These are phyloP conservation scores for Sicus ferrugineus DNA, from an alignment of 2,888 invertebrate genomes.

Conservation along the genomic window DNA sequence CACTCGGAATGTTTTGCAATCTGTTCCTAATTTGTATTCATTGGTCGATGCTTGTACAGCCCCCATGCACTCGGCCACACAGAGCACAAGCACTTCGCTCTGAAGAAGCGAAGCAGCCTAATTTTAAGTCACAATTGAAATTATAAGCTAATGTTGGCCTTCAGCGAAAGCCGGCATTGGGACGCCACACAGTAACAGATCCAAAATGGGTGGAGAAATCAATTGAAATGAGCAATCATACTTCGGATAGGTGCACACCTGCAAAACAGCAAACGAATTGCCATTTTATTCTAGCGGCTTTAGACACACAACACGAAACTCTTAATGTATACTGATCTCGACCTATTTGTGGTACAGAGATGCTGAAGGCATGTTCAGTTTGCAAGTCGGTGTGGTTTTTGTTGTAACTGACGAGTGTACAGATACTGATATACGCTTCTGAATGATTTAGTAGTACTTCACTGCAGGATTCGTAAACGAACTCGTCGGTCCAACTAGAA, in stretches of 20 bases:
- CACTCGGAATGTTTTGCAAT: slow-evolving; percentile 5
- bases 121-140: slow-evolving; percentile 30
- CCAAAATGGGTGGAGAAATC: slow-evolving; percentile 65
- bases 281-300: slow-evolving; percentile 21
- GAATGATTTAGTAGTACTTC: no score
- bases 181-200: slow-evolving; percentile 30
- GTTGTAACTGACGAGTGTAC: no score
- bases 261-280: background rate
- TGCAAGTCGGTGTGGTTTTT: slow-evolving; percentile 5
- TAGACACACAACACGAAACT: background rate
- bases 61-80: slow-evolving; percentile 9
- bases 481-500: no score
- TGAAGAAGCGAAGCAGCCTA: slow-evolving; percentile 13
- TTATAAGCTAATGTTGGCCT: slow-evolving; percentile 11
- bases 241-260: slow-evolving; percentile 21
- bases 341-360: background rate
- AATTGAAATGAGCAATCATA: slow-evolving; percentile 36
- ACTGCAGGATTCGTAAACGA: no score
- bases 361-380: background rate
- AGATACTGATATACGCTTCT: no score
- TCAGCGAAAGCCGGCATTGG: background rate
- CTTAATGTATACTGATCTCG: background rate
- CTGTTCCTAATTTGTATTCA: slow-evolving; percentile 51
- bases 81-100: slow-evolving; percentile 4
- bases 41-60: slow-evolving; percentile 41